These are phyloP conservation scores for Mercenaria mercenaria DNA, from an alignment of 1,140 invertebrate species.

Conservation along the genomic window DNA sequence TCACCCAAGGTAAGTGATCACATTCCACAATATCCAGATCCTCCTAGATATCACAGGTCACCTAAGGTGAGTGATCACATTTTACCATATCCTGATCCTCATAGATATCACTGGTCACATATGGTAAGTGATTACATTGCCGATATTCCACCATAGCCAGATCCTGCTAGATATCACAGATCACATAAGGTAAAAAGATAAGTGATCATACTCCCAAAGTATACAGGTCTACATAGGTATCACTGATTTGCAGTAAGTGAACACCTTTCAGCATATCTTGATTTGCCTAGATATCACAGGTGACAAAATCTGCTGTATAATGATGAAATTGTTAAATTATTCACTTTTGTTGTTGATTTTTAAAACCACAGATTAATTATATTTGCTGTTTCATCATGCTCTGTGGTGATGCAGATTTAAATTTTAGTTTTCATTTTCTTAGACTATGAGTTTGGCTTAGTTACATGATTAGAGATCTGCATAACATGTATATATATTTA, in stretches of 20 bases:
- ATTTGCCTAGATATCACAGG: constrained; percentile 84
- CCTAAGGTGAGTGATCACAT: constrained; percentile 66
- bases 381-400: no score
- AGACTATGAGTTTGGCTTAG: no score
- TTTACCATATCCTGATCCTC: constrained; percentile 91
- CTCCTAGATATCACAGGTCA: background rate
- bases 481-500: background rate
- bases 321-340: no score
- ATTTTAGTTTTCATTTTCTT: no score
- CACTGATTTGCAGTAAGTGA: background rate
- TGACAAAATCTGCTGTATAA: no score
- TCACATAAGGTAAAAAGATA: constrained; percentile 70
- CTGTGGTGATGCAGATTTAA: no score
- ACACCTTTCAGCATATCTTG: constrained; percentile 92
- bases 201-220: constrained; percentile 68
- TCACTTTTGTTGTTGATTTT: no score
- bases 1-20: constrained; percentile 65
- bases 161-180: background rate
- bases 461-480: no score
- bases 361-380: no score
- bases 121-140: no score
- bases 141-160: background rate
- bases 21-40: constrained; percentile 62
- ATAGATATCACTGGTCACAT: constrained; percentile 81
- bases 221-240: background rate